A percentile compares a stretch with the other conserved stretches of the same genome.
Evolutionary conservation across 2,888 invertebrate genomes (phyloP).

Genomic region (Spodoptera picta): DNA sequence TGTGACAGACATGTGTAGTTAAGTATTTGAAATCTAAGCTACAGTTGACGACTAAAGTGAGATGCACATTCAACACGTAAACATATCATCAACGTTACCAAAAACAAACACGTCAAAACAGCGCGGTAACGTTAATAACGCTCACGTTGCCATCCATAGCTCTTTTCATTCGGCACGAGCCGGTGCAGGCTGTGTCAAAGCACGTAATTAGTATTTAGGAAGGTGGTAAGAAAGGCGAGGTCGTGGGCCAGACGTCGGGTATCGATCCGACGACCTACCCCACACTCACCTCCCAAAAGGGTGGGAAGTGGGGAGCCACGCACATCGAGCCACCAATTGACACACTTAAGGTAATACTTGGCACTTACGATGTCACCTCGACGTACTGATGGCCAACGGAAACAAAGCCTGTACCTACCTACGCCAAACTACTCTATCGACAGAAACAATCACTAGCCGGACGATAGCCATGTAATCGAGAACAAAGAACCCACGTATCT

Average conservation of each 20-base stretch:
- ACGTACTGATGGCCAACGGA: conserved; percentile 67
- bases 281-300: conserved; percentile 76
- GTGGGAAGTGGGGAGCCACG: conserved; percentile 79
- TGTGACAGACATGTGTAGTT: conserved; percentile 6
- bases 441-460: conserved; percentile 16
- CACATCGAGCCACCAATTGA: conserved; percentile 88
- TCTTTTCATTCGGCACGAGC: conserved; percentile 84
- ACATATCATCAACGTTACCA: conserved; percentile 69
- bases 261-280: conserved; percentile 90
- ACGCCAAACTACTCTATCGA: conserved; percentile 34
- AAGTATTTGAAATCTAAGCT: conserved; percentile 41
- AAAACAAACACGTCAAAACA: conserved; percentile 76
- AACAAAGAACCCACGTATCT: conserved; percentile 36
- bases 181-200: conserved; percentile 87
- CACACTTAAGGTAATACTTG: conserved; percentile 88
- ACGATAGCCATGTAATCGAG: conserved; percentile 15
- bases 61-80: conserved; percentile 62
- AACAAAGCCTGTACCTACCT: conserved; percentile 27
- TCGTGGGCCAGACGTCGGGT: conserved; percentile 90
- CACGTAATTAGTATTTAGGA: conserved; percentile 89
- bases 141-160: conserved; percentile 79
- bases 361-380: conserved; percentile 77
- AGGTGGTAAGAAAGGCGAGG: conserved; percentile 89
- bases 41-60: conserved; percentile 24
- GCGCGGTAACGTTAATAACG: conserved; percentile 81